These are phyloP conservation scores for Taphrorychus bicolor DNA, from an alignment of 2,888 invertebrate genomes.

Conservation along the genomic window DNA sequence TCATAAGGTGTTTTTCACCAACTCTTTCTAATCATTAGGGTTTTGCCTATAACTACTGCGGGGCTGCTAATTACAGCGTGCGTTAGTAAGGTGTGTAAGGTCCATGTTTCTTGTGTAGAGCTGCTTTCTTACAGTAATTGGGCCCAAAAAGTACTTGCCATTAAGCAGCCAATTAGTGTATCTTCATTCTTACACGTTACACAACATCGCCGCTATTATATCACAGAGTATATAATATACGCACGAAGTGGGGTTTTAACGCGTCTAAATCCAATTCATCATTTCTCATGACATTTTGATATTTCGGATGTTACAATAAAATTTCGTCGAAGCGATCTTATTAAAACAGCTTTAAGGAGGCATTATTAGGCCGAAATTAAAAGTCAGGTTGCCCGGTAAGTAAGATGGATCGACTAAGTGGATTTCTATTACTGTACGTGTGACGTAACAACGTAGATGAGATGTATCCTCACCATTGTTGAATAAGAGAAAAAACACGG, in stretches of 20 bases:
- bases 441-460: not conserved
- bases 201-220: constrained; percentile 26
- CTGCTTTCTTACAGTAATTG: not conserved
- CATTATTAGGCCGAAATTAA: constrained; percentile 31
- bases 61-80: not conserved
- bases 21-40: not conserved
- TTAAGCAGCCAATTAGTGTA: constrained; percentile 30
- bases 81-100: not conserved
- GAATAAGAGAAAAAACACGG: not conserved
- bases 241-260: constrained; percentile 29
- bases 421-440: constrained; percentile 4
- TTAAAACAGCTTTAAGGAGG: constrained; percentile 14
- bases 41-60: not conserved
- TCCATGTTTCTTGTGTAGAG: not conserved
- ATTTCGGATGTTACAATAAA: constrained; percentile 21
- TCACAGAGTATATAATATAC: constrained; percentile 24
- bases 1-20: not conserved
- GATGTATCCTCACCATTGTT: no score
- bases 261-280: constrained; percentile 34
- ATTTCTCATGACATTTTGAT: constrained; percentile 37
- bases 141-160: constrained; percentile 9
- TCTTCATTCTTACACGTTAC: constrained; percentile 12
- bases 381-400: constrained; percentile 32
- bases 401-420: constrained; percentile 33
- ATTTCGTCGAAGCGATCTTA: constrained; percentile 31